Conservation (phyloP, 1,140 invertebrate genomes). For the Apis mellifera region DNA sequence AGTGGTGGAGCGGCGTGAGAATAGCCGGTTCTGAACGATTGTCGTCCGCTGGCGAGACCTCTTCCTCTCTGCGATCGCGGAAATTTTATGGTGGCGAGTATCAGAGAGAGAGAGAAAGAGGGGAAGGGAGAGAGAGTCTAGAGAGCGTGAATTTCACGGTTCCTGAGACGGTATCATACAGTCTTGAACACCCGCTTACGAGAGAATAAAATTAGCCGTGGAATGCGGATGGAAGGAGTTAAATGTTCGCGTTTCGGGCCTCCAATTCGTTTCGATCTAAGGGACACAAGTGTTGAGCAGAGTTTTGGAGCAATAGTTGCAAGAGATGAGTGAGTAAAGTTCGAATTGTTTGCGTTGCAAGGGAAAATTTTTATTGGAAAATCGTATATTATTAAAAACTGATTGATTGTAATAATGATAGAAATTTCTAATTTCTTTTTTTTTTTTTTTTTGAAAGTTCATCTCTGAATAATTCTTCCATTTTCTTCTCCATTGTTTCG, state of each 20-base stretch:
- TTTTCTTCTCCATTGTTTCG: no score
- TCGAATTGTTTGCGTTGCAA: background rate
- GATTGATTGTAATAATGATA: no score
- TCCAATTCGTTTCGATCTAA: constrained; percentile 6
- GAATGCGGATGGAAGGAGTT: constrained; percentile 8
- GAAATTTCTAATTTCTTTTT: no score
- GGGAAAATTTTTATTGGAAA: no score
- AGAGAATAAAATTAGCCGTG: constrained; percentile 6
- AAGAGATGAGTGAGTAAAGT: background rate
- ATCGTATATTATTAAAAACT: no score
- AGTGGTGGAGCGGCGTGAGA: constrained; percentile 71
- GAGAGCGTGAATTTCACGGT: constrained; percentile 10
- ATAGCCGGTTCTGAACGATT: constrained; percentile 54
- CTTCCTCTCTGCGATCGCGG: constrained; percentile 7
- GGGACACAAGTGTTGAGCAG: background rate
- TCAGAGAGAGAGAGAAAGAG: background rate
- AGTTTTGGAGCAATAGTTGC: background rate
- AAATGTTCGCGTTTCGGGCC: constrained; percentile 1
- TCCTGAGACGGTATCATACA: background rate
- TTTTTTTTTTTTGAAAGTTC: no score
- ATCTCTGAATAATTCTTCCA: no score
- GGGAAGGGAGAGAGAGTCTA: background rate
- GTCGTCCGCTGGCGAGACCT: background rate
- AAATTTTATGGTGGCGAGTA: constrained; percentile 25
- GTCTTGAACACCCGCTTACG: background rate